phyloP scores from a whole-genome alignment of 2,113 vertebrate genomes.

The Gopherus flavomarginatus region DNA sequence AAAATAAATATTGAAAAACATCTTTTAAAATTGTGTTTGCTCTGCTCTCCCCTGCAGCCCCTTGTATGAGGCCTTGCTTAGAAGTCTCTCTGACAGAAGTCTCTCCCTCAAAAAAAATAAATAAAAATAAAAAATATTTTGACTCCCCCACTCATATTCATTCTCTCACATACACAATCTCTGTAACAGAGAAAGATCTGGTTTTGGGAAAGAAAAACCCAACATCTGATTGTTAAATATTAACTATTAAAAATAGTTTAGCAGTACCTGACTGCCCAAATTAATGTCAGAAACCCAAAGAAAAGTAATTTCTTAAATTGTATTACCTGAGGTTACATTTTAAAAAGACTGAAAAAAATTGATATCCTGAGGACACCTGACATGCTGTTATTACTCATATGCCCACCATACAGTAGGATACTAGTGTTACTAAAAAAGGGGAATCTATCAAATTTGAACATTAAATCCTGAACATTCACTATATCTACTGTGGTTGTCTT shows the following conservation, averaged over 20 bases:
- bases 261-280: not conserved
- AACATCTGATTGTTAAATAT: not conserved
- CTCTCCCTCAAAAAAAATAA: not conserved
- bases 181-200: not conserved
- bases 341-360: not conserved
- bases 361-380: not conserved
- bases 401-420: not conserved
- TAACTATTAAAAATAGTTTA: not conserved
- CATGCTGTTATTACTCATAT: not conserved
- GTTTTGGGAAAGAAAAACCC: not conserved
- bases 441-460: not conserved
- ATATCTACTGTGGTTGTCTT: not conserved
- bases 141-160: no score
- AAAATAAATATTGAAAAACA: constrained; percentile 4
- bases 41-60: not conserved
- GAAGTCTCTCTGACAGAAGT: not conserved
- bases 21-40: constrained; percentile 38
- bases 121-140: not conserved
- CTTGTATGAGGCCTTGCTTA: not conserved
- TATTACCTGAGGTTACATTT: not conserved
- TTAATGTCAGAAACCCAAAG: not conserved
- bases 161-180: not conserved
- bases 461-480: not conserved
- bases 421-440: not conserved
- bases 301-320: not conserved